Evolutionary conservation across 1,140 invertebrate genomes (phyloP).

Genomic region (Bombus cullumanus): DNA sequence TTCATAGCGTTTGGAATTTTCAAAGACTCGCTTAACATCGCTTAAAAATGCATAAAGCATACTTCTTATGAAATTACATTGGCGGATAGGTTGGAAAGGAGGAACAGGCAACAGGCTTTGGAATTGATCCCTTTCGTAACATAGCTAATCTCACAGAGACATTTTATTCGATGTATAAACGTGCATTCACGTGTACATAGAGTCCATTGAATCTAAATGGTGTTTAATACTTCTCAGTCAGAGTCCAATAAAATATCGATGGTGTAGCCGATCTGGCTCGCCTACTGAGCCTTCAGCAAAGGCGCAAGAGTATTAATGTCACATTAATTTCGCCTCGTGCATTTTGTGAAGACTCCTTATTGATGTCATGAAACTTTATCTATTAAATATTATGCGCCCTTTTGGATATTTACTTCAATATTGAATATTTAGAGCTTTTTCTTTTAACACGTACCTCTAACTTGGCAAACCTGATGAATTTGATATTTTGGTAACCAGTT

Average conservation of each 20-base stretch:
- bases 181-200: background rate
- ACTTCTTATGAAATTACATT: background rate
- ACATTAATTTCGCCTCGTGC: background rate
- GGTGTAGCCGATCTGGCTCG: background rate
- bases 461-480: too few relatives aligned
- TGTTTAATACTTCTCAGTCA: background rate
- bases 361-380: too few relatives aligned
- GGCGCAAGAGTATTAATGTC: background rate
- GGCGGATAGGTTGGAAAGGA: too few relatives aligned
- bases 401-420: too few relatives aligned
- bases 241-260: conserved; percentile 21
- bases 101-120: background rate
- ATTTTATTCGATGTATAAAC: background rate
- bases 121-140: conserved; percentile 10
- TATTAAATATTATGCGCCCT: too few relatives aligned
- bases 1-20: background rate
- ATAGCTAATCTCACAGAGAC: background rate
- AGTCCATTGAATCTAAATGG: conserved; percentile 12
- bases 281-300: background rate
- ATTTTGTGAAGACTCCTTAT: background rate
- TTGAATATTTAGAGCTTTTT: too few relatives aligned
- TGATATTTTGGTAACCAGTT: too few relatives aligned
- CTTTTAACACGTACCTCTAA: too few relatives aligned
- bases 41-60: background rate
- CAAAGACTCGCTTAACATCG: background rate